These are phyloP conservation scores for Drosophila anomalipes DNA, from an alignment of 2,888 invertebrate species.

Conservation along the genomic window DNA sequence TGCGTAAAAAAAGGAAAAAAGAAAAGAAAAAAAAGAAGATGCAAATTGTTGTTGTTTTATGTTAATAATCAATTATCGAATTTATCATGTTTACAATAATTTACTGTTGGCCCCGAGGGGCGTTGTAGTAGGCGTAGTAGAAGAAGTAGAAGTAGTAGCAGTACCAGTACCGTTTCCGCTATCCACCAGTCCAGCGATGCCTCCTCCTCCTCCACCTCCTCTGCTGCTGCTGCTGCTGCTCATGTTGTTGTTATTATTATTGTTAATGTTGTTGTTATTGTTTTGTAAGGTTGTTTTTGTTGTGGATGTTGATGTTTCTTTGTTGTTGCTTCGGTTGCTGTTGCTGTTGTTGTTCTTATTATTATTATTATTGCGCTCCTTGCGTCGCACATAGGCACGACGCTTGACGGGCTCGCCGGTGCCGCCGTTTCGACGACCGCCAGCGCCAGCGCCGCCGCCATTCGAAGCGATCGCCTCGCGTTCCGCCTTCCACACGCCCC, in stretches of 20 bases:
- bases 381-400: slow-evolving; percentile 81
- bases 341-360: slow-evolving; percentile 56
- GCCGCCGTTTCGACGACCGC: slow-evolving; percentile 55
- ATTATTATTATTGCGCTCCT: slow-evolving; percentile 73
- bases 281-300: slow-evolving; percentile 33
- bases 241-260: slow-evolving; percentile 43
- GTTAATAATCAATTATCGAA: slow-evolving; percentile 86
- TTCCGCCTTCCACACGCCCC: slow-evolving; percentile 82
- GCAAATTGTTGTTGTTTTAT: slow-evolving; percentile 86
- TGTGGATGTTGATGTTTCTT: slow-evolving; percentile 30
- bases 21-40: slow-evolving; percentile 73
- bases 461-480: slow-evolving; percentile 81
- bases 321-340: slow-evolving; percentile 48
- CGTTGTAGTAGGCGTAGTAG: slow-evolving; percentile 84
- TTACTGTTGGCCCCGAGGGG: slow-evolving; percentile 86
- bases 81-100: slow-evolving; percentile 86
- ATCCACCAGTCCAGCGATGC: slow-evolving; percentile 61
- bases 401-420: slow-evolving; percentile 68
- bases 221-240: slow-evolving; percentile 41
- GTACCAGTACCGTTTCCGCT: slow-evolving; percentile 84
- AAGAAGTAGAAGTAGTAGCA: slow-evolving; percentile 80
- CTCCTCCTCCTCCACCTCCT: slow-evolving; percentile 41
- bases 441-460: slow-evolving; percentile 44
- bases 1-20: slow-evolving; percentile 59
- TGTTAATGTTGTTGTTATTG: slow-evolving; percentile 33